Conservation (phyloP, 2,888 invertebrate species). For the Ephialtes manifestator region DNA sequence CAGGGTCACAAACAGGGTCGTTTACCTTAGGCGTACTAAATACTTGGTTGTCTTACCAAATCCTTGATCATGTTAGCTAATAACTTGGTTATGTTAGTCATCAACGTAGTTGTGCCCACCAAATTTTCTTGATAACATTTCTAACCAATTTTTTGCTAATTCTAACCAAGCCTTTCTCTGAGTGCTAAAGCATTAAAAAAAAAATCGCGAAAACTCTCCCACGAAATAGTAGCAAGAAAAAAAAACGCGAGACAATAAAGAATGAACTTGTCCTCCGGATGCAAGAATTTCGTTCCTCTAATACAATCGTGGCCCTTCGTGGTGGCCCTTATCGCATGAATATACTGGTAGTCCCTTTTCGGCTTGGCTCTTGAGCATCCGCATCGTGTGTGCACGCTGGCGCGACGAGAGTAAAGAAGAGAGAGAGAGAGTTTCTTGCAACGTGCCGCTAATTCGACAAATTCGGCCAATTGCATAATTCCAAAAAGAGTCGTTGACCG, state of each 20-base stretch:
- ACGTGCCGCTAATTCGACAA: slow-evolving; percentile 82
- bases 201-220: background rate
- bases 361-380: slow-evolving; percentile 46
- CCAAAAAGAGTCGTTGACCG: slow-evolving; percentile 73
- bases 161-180: no score
- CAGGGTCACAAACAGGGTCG: no score
- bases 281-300: slow-evolving; percentile 55
- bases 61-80: no score
- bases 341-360: slow-evolving; percentile 55
- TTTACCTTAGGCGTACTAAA: no score
- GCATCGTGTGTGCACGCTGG: slow-evolving; percentile 31
- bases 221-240: background rate
- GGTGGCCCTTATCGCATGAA: slow-evolving; percentile 65
- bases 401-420: slow-evolving; percentile 44
- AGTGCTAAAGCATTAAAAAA: no score
- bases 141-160: no score
- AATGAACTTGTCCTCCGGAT: slow-evolving; percentile 47
- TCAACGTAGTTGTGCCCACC: no score
- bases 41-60: no score
- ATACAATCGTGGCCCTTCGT: slow-evolving; percentile 53
- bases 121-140: no score
- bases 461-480: slow-evolving; percentile 85
- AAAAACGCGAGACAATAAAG: slow-evolving; percentile 28
- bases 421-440: slow-evolving; percentile 60
- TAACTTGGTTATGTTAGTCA: no score